Conservation (phyloP, 2,888 invertebrate genomes). For the Rotaria macrura region DNA sequence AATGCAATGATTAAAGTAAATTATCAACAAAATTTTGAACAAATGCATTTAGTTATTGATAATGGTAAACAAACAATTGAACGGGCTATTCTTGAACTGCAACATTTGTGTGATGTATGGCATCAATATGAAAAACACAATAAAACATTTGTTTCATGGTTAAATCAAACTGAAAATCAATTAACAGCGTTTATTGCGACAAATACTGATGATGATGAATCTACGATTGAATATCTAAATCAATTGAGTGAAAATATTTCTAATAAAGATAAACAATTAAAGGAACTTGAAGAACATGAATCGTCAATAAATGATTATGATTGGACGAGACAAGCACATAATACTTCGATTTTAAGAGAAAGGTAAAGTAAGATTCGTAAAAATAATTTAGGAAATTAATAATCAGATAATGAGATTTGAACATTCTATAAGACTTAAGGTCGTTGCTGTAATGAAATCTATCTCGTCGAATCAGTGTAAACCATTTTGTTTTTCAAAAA, state of each 20-base stretch:
- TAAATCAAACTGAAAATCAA: background rate
- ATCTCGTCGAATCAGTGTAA: no score
- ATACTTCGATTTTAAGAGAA: background rate
- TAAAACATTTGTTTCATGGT: background rate
- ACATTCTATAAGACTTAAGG: no score
- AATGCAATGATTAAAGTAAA: background rate
- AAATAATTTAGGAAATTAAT: no score
- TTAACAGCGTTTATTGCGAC: background rate
- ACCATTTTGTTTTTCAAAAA: no score
- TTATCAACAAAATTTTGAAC: conserved; percentile 13
- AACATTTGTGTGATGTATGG: conserved; percentile 2
- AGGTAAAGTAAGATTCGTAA: background rate
- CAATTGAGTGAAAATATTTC: background rate
- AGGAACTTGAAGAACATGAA: background rate
- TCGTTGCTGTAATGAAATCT: no score
- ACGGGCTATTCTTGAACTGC: background rate
- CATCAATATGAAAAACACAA: conserved; percentile 3
- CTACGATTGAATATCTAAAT: background rate
- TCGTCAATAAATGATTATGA: background rate
- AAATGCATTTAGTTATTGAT: conserved; percentile 5
- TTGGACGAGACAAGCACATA: conserved; percentile 9
- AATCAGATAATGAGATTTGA: no score
- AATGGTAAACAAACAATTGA: background rate
- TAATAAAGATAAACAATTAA: background rate
- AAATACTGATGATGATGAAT: background rate